phyloP scores from a whole-genome alignment of 1,140 invertebrate genomes.

The Sarcophaga peregrina region DNA sequence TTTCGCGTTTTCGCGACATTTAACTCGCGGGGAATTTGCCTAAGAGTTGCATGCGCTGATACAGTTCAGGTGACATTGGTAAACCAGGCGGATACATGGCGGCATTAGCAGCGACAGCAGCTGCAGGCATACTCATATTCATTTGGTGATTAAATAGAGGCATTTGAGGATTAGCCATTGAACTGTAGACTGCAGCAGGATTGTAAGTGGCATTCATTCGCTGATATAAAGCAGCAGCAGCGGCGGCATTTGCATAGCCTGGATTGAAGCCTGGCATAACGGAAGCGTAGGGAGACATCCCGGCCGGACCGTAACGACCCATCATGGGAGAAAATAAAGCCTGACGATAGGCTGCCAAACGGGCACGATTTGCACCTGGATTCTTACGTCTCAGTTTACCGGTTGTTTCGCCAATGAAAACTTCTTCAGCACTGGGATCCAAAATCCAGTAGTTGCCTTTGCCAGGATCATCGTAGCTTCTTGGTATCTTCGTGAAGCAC shows the following conservation, averaged over 20 bases:
- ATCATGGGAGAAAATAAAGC: conserved; percentile 68
- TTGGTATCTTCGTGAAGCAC: conserved; percentile 96
- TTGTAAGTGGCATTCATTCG: conserved; percentile 38
- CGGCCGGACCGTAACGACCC: conserved; percentile 50
- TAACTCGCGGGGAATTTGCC: conserved; percentile 62
- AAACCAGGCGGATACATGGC: conserved; percentile 44
- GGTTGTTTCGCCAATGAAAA: conserved; percentile 96
- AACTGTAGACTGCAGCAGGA: conserved; percentile 39
- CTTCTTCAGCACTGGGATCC: conserved; percentile 93
- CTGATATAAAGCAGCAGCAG: conserved; percentile 48
- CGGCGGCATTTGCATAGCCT: conserved; percentile 58
- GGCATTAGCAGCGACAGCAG: background rate
- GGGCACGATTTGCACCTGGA: conserved; percentile 84
- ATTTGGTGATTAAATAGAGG: background rate
- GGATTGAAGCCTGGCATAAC: conserved; percentile 45
- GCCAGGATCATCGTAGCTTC: conserved; percentile 93
- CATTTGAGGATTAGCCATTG: conserved; percentile 13
- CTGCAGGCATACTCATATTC: background rate
- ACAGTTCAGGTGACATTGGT: conserved; percentile 58
- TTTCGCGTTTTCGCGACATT: conserved; percentile 25
- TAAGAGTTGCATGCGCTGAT: conserved; percentile 64
- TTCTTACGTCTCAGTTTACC: conserved; percentile 91
- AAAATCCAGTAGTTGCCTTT: conserved; percentile 98
- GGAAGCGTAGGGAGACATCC: conserved; percentile 40
- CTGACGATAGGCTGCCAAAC: conserved; percentile 88